Conservation (phyloP, 53 echinoderm and acorn worm species). For the Actinopyga echinites region DNA sequence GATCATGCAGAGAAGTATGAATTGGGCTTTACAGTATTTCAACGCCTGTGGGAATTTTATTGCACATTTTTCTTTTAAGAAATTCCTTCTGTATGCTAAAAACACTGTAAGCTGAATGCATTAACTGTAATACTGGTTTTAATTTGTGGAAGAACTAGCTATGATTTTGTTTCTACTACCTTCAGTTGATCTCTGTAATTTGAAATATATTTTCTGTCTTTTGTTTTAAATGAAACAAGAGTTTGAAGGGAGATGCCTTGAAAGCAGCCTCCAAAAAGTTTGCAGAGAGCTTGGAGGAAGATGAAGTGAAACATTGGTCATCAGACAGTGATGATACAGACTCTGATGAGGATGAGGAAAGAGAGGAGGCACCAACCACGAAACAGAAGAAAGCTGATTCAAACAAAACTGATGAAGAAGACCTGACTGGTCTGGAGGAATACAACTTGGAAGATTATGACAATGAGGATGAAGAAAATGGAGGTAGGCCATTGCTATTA, state of each 20-base stretch:
- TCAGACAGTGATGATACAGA: slow-evolving; percentile 38
- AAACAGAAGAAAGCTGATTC: slow-evolving; percentile 44
- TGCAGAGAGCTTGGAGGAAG: slow-evolving; percentile 37
- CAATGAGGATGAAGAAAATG: slow-evolving; percentile 43
- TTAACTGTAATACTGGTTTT: background rate
- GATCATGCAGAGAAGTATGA: no score
- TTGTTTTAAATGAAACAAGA: background rate
- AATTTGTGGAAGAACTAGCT: background rate
- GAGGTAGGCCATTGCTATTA: background rate
- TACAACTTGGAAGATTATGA: slow-evolving; percentile 76
- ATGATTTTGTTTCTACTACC: background rate
- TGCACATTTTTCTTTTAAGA: background rate
- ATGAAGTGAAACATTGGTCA: slow-evolving; percentile 21
- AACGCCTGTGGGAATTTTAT: background rate
- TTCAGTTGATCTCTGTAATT: background rate
- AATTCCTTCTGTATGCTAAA: no score
- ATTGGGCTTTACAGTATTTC: background rate
- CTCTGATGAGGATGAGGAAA: slow-evolving; percentile 52
- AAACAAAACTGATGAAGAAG: slow-evolving; percentile 26
- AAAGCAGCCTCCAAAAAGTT: background rate
- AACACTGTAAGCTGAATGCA: no score
- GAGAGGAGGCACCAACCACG: slow-evolving; percentile 27
- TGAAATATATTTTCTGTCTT: background rate
- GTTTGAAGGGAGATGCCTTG: slow-evolving; percentile 2
- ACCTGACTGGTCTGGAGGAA: slow-evolving; percentile 74